Base-by-base conservation (phyloP, 2,888 invertebrate genomes). In the Drosophila anceps region DNA sequence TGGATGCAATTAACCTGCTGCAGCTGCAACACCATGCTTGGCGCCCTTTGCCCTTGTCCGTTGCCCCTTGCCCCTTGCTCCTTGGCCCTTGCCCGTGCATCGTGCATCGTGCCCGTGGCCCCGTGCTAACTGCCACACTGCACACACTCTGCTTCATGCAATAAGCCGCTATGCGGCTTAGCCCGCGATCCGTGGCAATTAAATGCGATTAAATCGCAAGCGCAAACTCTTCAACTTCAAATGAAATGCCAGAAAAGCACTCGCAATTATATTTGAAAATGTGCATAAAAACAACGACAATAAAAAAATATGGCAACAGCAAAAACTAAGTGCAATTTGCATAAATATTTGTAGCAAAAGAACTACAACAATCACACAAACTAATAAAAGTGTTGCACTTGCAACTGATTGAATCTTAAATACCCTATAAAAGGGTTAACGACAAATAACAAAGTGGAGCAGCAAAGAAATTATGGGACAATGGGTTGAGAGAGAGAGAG, bases 211-310 rank as follows among this genome's bases (percentile, higher is more conserved):
- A 84, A 83, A 85, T 84, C 84, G 84, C 79, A 76, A 76, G 84
- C 79, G 88, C 82, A 84, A 84, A 79, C 85, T 81, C 85, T 84
- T 79, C 79, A 79, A 83, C 77, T 76, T 77, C 77, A 76, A 83
- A 82, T 82, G 84, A 82, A 84, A 86, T 86, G 79, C 85, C 84
- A 78, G 70, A 79, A 79, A 81, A 81, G 79, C 79, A 68, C 72
- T 79, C 72, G 87, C 87, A 84, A 84, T 84, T 84, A 84, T 87
- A 87, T 84, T 87, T 79, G 84, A 84, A 84, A 84, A 73, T 82
- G 85, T 84, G 83, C 85, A 79, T 68, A 73, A 57, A 59, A 76
- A 65, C 75, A 65, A 68, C 79, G 75, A 78, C 77, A 78, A 75
- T 75, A 79, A 83, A 84, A 83, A 84, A 87, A 81, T 84, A 87